Percentiles rank a stretch among this genome's conserved stretches.
These are phyloP conservation scores for Opisthocomus hoazin DNA, from an alignment of 2,113 vertebrate genomes.

Conservation along the genomic window DNA sequence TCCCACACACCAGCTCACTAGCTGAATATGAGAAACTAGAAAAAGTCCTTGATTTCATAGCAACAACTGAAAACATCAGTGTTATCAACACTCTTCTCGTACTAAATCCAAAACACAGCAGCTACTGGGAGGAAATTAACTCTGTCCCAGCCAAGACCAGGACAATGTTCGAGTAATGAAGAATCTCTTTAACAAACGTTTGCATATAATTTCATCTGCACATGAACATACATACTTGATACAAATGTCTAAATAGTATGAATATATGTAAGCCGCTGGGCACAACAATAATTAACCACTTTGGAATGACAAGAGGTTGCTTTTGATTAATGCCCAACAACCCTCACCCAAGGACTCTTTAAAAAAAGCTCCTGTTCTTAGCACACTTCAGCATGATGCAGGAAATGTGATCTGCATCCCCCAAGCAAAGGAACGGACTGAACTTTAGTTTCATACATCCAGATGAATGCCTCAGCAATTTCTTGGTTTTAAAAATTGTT, in stretches of 20 bases:
- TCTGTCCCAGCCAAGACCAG: no score
- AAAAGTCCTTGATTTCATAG: no score
- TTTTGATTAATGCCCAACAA: neutral
- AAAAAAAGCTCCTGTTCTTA: neutral
- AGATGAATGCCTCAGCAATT: neutral
- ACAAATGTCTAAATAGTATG: neutral
- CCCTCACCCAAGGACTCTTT: neutral
- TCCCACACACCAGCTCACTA: no score
- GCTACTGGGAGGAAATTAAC: no score
- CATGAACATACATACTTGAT: neutral
- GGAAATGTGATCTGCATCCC: neutral
- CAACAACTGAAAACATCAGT: no score
- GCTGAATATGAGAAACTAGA: no score
- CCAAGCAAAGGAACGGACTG: neutral
- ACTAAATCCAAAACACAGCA: no score
- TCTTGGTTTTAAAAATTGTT: neutral
- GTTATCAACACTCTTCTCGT: no score
- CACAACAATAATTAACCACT: neutral
- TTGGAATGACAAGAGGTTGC: neutral
- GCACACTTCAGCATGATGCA: neutral
- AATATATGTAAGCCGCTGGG: neutral
- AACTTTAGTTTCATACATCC: neutral
- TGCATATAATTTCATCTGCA: neutral
- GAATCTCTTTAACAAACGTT: neutral
- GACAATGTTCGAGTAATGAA: neutral